Base-by-base conservation (phyloP, 2,797 vertebrate species). In the Odontamblyopus rebecca region DNA sequence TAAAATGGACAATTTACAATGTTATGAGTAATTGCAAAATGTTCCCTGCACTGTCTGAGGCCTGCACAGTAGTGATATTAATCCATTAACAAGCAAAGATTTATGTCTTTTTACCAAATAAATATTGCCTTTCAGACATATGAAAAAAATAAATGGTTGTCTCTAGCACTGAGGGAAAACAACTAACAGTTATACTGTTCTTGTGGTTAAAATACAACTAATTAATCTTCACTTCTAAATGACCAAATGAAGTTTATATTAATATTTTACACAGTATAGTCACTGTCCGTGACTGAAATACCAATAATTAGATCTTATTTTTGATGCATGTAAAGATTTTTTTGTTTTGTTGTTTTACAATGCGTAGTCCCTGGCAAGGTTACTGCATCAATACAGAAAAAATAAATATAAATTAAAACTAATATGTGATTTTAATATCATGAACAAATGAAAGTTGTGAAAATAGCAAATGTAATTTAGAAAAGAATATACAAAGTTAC, bases 71-170 rank as follows among this genome's bases (percentile, higher is more conserved):
- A n/a, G 15, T 26, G 6, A 41, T 44, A 26, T 41, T 38, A 4
- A n/a, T 62, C 4, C 12, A 27, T 16, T 26, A 65, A 65, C 26
- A 29, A 30, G 26, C 4, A 50, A 6, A 1, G 41, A 16, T 50
- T 9, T 51, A 7, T 66, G 44, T 27, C 6, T 27, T 15, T 29
- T 15, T 65, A 38, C 32, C 32, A 12, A 41, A 15, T 50, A 26
- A 66, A 9, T 27, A 30, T 30, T 66, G 23, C 64, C 13, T 26
- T 66, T 66, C 41, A 66, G 63, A 50, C n/a, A 29, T 41, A 44
- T 30, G 64, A 51, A 53, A 53, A 41, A 4, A 51, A 18, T 16
- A 51, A 50, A 29, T 1, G 29, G 26, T 29, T 48, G 63, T 53
- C 63, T 48, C 44, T 15, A 48, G 44, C 44, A 48, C 44, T 27